Base-by-base conservation (phyloP, 2,888 invertebrate genomes). In the Cheiracanthium punctorium region DNA sequence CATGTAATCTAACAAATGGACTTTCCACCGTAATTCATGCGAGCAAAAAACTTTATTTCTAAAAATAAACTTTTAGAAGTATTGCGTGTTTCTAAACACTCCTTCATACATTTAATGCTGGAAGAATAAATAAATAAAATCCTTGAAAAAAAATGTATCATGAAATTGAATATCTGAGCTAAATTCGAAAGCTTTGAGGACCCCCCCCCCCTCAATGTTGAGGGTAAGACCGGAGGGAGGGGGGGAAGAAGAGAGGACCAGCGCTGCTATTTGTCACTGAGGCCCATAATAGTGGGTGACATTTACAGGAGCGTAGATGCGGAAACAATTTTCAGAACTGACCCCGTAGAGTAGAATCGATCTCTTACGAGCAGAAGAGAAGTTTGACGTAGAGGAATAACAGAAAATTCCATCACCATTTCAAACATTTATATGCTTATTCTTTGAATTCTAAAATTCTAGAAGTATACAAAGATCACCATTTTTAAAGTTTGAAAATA, bases 291-390 rank as follows among this genome's bases (percentile, higher is more conserved):
- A 58, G 58, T 12, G 58, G 58, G 24, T 58, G 74, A 64, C 37
- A 74, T 74, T 74, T 58, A 74, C 24, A 17, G 64, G 74, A 74
- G 74, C 64, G 64, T 28, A n/a, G 74, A 74, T 58, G 74, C 74
- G 74, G 74, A 74, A 74, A 74, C 33, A 37, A 74, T 74, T 74
- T 74, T 28, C 64, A 37, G 74, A 37, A 74, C 74, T 74, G 58
- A 58, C 58, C 58, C 58, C 24, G 24, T 58, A 24, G 20, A 37
- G 28, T 37, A 74, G 37, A 32, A 74, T 74, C 74, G 64, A 74
- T 74, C 74, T 24, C 7, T 58, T 58, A 58, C 24, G 20, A 8
- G 58, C 1, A 24, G 58, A 20, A 24, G 24, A 58, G 24, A 24
- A 58, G 58, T 58, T 58, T 58, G 58, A 58, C 58, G 24, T 20